These are phyloP conservation scores for Arremon aurantiirostris DNA, from an alignment of 2,797 vertebrate genomes.

Conservation along the genomic window DNA sequence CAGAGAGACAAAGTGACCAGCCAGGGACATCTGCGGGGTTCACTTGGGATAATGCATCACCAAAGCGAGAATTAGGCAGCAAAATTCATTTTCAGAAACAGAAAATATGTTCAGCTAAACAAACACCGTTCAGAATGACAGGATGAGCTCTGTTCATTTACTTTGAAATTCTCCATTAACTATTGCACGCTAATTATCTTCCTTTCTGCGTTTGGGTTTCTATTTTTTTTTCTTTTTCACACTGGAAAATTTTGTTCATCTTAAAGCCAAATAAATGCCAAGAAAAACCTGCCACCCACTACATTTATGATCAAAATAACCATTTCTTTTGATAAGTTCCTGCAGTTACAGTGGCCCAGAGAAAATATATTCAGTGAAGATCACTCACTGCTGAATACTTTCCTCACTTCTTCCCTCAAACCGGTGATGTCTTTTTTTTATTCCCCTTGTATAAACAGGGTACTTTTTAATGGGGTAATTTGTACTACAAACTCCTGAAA, in stretches of 20 bases:
- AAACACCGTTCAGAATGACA: not conserved
- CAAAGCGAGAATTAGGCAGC: not conserved
- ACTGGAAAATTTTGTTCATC: not conserved
- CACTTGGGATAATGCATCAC: not conserved
- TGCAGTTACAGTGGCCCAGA: slow-evolving; percentile 40
- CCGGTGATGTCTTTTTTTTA: not conserved
- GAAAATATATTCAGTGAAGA: slow-evolving; percentile 53
- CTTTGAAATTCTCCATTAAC: slow-evolving; percentile 23
- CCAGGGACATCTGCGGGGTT: not conserved
- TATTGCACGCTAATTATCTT: slow-evolving; percentile 3
- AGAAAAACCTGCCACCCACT: slow-evolving; percentile 36
- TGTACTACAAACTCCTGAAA: slow-evolving; percentile 47
- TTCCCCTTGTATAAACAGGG: not conserved
- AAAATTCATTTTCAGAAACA: not conserved
- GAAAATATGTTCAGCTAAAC: not conserved
- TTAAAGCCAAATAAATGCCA: slow-evolving; percentile 39
- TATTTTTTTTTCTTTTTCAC: not conserved
- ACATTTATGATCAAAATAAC: slow-evolving; percentile 50
- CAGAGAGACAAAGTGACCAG: not conserved
- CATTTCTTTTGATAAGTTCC: slow-evolving; percentile 41
- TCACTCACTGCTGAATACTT: slow-evolving; percentile 28
- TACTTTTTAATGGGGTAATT: slow-evolving; percentile 43
- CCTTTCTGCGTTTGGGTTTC: not conserved
- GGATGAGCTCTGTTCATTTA: not conserved
- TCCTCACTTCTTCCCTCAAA: slow-evolving; percentile 5